phyloP scores from a whole-genome alignment of 2,888 invertebrate species.

The Taenaris catops region DNA sequence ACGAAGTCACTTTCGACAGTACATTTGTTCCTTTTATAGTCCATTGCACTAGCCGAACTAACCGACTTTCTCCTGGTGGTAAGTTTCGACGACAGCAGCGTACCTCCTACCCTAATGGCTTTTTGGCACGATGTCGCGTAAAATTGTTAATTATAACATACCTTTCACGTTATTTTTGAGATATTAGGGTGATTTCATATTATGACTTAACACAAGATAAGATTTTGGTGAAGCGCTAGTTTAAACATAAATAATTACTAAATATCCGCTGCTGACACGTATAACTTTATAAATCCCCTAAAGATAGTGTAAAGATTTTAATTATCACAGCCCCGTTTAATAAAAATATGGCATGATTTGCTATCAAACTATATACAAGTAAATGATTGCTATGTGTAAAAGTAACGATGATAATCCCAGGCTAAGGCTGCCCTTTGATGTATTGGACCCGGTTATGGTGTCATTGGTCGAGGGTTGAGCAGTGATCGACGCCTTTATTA shows the following conservation, averaged over 20 bases:
- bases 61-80: no score
- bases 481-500: conserved; percentile 51
- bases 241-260: neutral
- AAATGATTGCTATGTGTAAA: conserved; percentile 35
- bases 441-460: conserved; percentile 46
- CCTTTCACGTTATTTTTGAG: no score
- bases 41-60: no score
- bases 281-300: conserved; percentile 1
- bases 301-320: conserved; percentile 35
- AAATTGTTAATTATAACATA: no score
- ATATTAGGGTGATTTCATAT: no score
- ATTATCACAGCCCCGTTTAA: conserved; percentile 71
- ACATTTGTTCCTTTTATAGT: no score
- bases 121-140: no score
- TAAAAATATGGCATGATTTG: conserved; percentile 29
- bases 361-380: conserved; percentile 48
- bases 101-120: no score
- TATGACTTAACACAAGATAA: no score
- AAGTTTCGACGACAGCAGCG: no score
- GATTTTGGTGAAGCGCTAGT: no score
- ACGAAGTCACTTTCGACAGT: no score
- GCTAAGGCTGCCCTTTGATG: conserved; percentile 35
- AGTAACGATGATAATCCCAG: conserved; percentile 27
- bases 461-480: conserved; percentile 53
- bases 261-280: conserved; percentile 1